These are phyloP conservation scores for Stichopus chloronotus DNA, from an alignment of 35 echinoderm and acorn worm genomes.

Conservation along the genomic window DNA sequence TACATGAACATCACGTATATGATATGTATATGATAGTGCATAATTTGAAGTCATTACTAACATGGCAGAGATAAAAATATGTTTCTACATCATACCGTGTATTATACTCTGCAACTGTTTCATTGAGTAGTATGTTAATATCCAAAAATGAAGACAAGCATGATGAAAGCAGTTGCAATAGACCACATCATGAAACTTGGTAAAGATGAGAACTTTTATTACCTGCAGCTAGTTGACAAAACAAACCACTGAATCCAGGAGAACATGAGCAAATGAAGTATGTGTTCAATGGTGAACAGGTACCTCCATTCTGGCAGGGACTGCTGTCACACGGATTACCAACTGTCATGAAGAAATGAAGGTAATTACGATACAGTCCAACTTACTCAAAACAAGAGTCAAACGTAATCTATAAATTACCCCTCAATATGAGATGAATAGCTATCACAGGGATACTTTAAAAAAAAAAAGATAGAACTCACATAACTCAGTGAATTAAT, in stretches of 20 bases:
- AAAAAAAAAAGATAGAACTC: not conserved
- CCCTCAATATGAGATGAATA: not conserved
- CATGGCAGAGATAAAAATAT: too few species aligned
- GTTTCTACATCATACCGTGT: too few species aligned
- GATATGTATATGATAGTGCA: too few species aligned
- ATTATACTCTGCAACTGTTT: too few species aligned
- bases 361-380: not conserved
- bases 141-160: too few species aligned
- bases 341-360: conserved; percentile 33
- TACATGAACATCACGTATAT: too few species aligned
- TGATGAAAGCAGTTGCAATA: too few species aligned
- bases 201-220: not conserved
- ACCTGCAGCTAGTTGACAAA: conserved; percentile 71
- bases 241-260: conserved; percentile 66
- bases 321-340: conserved; percentile 75
- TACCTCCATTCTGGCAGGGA: conserved; percentile 78
- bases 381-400: not conserved
- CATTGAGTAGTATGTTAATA: too few species aligned
- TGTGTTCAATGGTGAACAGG: conserved; percentile 78
- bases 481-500: not conserved
- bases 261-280: conserved; percentile 73
- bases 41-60: too few species aligned
- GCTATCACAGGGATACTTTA: not conserved
- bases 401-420: not conserved
- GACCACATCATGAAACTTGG: too few species aligned